Conservation (phyloP, 1,140 invertebrate species). For the Anagrus nilaparvatae region DNA sequence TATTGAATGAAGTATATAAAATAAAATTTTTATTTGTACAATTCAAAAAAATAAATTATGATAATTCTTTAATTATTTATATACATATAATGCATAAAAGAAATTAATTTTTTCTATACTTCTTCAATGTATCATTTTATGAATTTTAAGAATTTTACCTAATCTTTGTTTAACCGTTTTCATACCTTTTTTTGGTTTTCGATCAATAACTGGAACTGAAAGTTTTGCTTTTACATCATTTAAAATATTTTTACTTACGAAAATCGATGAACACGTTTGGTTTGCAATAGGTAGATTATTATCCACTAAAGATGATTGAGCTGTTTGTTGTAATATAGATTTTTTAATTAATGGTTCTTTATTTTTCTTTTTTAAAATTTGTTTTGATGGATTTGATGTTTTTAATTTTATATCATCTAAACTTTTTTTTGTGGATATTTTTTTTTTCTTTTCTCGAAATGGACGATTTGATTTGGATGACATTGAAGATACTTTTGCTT, state of each 20-base stretch:
- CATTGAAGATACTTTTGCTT: constrained; percentile 60
- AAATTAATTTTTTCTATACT: neutral
- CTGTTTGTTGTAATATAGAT: no score
- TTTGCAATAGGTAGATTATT: no score
- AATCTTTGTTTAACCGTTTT: constrained; percentile 85
- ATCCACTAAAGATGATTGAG: no score
- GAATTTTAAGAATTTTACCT: constrained; percentile 82
- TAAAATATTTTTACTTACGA: constrained; percentile 37
- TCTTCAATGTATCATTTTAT: constrained; percentile 64
- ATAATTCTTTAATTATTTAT: no score
- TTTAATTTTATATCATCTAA: no score
- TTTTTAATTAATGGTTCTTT: no score
- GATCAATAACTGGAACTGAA: constrained; percentile 43
- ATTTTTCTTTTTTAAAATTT: no score
- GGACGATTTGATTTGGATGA: constrained; percentile 64
- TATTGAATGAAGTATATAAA: no score
- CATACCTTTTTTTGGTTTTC: constrained; percentile 78
- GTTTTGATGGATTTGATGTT: no score
- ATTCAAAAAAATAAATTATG: no score
- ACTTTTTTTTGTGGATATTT: constrained; percentile 71
- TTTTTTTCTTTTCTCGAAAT: constrained; percentile 59
- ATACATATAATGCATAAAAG: no score
- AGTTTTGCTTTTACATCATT: constrained; percentile 41
- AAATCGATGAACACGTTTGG: constrained; percentile 31
- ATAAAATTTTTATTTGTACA: no score